Percentiles rank a stretch among this genome's conserved stretches.
Conservation (phyloP, 1,140 invertebrate species). For the Monomorium pharaonis region DNA sequence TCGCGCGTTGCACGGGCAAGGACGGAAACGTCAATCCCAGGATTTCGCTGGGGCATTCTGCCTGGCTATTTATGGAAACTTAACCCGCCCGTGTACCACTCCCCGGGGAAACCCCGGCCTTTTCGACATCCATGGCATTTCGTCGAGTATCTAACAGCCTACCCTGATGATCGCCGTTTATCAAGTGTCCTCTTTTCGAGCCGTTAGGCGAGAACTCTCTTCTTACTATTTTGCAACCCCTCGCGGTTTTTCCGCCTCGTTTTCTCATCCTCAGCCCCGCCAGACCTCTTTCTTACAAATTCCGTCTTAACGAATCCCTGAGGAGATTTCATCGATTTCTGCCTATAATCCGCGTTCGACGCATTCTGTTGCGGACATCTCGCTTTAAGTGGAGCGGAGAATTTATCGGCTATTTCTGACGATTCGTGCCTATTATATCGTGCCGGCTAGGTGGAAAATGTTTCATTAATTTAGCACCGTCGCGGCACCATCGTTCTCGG, state of each 20-base stretch:
- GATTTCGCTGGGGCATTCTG: conserved; percentile 58
- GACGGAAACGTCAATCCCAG: conserved; percentile 57
- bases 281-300: conserved; percentile 44
- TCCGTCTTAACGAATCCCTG: conserved; percentile 55
- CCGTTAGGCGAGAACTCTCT: conserved; percentile 9
- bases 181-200: conserved; percentile 42
- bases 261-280: conserved; percentile 1
- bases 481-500: conserved; percentile 23
- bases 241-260: conserved; percentile 26
- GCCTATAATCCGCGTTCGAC: neutral
- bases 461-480: conserved; percentile 68
- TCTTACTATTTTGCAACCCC: conserved; percentile 27
- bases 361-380: neutral
- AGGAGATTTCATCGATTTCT: conserved; percentile 47
- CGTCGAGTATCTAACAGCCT: conserved; percentile 38
- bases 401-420: conserved; percentile 31
- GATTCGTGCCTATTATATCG: conserved; percentile 44
- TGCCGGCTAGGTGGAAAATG: conserved; percentile 37
- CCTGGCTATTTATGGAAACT: conserved; percentile 61
- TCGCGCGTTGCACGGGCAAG: conserved; percentile 30
- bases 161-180: conserved; percentile 58
- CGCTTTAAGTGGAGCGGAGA: neutral
- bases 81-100: conserved; percentile 48
- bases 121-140: conserved; percentile 20
- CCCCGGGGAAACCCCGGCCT: conserved; percentile 27